Evolutionary conservation across 2,888 invertebrate species (phyloP).

Genomic region (Melanostoma mellinum): DNA sequence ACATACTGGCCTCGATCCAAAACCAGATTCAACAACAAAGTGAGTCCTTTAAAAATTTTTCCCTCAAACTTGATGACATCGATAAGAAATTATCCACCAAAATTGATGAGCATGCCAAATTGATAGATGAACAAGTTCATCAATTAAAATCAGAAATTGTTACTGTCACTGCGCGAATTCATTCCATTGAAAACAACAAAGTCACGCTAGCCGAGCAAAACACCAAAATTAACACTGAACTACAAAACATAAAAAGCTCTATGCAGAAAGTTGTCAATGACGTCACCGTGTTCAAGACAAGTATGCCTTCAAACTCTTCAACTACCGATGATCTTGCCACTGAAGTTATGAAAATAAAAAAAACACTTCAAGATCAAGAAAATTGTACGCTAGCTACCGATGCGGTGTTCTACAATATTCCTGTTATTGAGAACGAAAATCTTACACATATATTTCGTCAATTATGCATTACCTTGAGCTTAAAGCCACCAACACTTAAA

Average conservation of each 20-base stretch:
- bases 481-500: conserved; percentile 4
- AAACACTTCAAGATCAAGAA: background rate
- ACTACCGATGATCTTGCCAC: background rate
- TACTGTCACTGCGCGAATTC: background rate
- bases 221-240: background rate
- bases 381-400: background rate
- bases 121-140: too few species aligned
- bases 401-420: background rate
- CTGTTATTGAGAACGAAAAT: background rate
- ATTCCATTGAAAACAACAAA: background rate
- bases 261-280: background rate
- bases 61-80: background rate
- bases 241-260: background rate
- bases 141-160: background rate
- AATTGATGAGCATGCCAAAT: background rate
- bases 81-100: background rate
- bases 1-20: background rate
- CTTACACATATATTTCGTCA: background rate
- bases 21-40: background rate
- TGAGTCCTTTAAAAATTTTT: conserved; percentile 1
- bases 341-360: background rate
- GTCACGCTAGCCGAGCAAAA: background rate
- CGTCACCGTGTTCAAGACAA: background rate
- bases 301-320: background rate
- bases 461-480: background rate